Percentiles rank a stretch among this genome's conserved stretches.
phyloP scores from a whole-genome alignment of 2,888 invertebrate genomes.

The Hololepta plana region DNA sequence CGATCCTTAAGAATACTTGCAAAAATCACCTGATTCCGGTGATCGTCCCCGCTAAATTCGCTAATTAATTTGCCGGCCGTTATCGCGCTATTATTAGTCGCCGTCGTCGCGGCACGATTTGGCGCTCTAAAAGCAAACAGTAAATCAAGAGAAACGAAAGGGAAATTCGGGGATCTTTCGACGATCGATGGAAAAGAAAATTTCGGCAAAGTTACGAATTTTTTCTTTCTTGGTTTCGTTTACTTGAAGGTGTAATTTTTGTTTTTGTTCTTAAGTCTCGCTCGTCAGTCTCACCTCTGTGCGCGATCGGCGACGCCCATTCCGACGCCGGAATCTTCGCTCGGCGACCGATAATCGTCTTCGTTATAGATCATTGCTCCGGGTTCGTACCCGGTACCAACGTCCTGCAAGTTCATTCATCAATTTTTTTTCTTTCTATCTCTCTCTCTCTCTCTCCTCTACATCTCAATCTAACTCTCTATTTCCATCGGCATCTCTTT shows the following conservation, averaged over 20 bases:
- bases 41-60: constrained; percentile 21
- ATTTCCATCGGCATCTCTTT: too few relatives aligned
- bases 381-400: constrained; percentile 29
- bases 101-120: too few relatives aligned
- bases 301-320: constrained; percentile 55
- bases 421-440: constrained; percentile 1
- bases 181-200: constrained; percentile 1
- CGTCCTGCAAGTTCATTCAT: constrained; percentile 6
- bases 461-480: too few relatives aligned
- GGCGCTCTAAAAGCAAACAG: constrained; percentile 19
- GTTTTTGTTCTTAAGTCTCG: not conserved
- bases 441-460: too few relatives aligned
- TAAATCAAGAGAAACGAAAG: constrained; percentile 4
- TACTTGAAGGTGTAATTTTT: constrained; percentile 2
- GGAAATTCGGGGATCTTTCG: not conserved
- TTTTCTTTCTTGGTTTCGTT: constrained; percentile 4
- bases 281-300: constrained; percentile 28
- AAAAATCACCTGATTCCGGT: constrained; percentile 24
- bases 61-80: constrained; percentile 17
- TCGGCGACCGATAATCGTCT: constrained; percentile 65
- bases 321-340: constrained; percentile 90
- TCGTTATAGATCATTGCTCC: constrained; percentile 32
- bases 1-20: too few relatives aligned
- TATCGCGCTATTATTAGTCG: constrained; percentile 16
- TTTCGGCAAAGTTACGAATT: too few relatives aligned